Evolutionary conservation across 1,140 invertebrate species (phyloP).

Genomic region (Lepidurus packardi): DNA sequence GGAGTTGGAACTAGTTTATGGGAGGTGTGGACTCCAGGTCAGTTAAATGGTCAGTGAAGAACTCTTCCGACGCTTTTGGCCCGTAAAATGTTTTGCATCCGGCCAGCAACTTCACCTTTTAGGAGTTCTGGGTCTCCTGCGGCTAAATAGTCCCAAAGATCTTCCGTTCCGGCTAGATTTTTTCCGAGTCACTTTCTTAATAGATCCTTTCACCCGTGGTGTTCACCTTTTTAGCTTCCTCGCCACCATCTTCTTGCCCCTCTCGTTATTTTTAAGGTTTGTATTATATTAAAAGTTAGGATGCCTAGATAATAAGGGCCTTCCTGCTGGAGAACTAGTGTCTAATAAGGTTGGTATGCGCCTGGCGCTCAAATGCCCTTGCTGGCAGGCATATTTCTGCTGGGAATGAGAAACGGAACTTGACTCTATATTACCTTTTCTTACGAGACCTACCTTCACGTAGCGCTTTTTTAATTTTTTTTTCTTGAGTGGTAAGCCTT

Average conservation of each 20-base stretch:
- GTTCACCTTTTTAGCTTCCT: neutral
- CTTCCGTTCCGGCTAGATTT: neutral
- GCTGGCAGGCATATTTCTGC: neutral
- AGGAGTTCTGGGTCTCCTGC: neutral
- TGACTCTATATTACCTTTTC: neutral
- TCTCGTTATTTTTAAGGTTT: neutral
- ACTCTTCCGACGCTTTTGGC: neutral
- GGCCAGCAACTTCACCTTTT: neutral
- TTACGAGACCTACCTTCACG: neutral
- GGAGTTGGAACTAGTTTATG: neutral
- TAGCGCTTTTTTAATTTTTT: no score
- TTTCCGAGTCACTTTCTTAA: conserved; percentile 15
- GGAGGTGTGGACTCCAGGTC: neutral
- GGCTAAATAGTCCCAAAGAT: neutral
- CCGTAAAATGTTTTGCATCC: conserved; percentile 10
- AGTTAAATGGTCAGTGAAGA: neutral
- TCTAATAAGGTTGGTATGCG: conserved; percentile 16
- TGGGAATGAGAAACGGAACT: conserved; percentile 3
- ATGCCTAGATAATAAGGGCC: conserved; percentile 13
- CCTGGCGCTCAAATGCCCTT: neutral
- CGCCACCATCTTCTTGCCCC: neutral
- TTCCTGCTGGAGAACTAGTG: conserved; percentile 10
- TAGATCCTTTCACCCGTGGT: neutral
- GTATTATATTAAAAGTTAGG: conserved; percentile 20
- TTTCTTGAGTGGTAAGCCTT: no score